Percentiles rank a stretch among this genome's conserved stretches.
Evolutionary conservation across 2,888 invertebrate species (phyloP).

Genomic region (Hypselothyrea guttata): DNA sequence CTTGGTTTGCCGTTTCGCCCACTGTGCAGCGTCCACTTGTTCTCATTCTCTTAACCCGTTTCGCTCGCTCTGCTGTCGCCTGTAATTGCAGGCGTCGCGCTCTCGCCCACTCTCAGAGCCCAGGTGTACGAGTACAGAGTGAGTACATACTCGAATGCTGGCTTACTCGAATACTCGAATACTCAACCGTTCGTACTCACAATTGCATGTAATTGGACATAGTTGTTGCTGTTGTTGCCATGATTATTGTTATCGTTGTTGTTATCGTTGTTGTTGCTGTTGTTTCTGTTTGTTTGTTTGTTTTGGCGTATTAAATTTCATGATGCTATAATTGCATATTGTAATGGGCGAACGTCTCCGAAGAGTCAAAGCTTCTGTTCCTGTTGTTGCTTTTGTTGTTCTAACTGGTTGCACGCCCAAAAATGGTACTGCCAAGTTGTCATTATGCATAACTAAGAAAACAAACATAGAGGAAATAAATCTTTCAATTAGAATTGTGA

Average conservation of each 20-base stretch:
- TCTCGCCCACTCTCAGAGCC: conserved; percentile 49
- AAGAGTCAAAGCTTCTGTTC: conserved; percentile 5
- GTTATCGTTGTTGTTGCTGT: conserved; percentile 31
- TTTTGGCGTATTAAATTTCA: conserved; percentile 71
- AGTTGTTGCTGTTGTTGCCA: conserved; percentile 21
- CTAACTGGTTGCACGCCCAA: conserved; percentile 33
- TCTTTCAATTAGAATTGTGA: conserved; percentile 2
- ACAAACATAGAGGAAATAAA: conserved; percentile 21
- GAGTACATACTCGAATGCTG: too few relatives aligned
- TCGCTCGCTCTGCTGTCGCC: conserved; percentile 16
- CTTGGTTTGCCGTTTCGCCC: too few relatives aligned
- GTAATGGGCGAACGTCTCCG: conserved; percentile 48
- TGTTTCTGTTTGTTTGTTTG: conserved; percentile 42
- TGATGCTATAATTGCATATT: conserved; percentile 71
- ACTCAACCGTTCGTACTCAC: conserved; percentile 33
- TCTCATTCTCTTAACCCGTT: conserved; percentile 76
- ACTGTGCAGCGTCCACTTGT: conserved; percentile 69
- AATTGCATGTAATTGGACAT: conserved; percentile 66
- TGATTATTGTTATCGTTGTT: conserved; percentile 21
- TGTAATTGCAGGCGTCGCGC: conserved; percentile 27
- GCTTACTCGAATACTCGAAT: conserved; percentile 22
- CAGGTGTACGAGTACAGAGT: conserved; percentile 21
- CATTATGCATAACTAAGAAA: conserved; percentile 23
- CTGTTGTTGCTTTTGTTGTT: conserved; percentile 16
- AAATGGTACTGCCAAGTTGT: conserved; percentile 40